A percentile compares a stretch with the other conserved stretches of the same genome.
Conservation (phyloP, 2,797 vertebrate genomes). For the Petrocephalus schoutedeni region DNA sequence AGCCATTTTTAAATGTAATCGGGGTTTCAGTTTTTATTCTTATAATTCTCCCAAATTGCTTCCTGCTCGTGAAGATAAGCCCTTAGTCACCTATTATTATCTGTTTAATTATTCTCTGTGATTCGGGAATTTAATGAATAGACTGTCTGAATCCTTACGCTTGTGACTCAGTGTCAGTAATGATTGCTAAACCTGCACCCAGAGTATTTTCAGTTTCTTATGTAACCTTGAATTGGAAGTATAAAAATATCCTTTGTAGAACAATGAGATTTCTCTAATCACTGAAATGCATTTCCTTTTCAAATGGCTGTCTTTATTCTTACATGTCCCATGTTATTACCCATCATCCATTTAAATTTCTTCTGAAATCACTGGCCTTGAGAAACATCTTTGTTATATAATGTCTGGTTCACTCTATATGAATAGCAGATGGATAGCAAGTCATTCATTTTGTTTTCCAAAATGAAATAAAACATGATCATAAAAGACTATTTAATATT, state of each 20-base stretch:
- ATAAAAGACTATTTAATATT: neutral
- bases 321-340: neutral
- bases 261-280: neutral
- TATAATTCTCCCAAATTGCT: neutral
- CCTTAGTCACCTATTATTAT: neutral
- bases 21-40: neutral
- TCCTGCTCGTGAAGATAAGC: neutral
- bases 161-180: neutral
- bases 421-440: neutral
- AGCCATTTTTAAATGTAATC: neutral
- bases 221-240: neutral
- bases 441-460: neutral
- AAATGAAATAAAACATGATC: neutral
- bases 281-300: neutral
- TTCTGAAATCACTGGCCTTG: neutral
- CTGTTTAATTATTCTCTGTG: constrained; percentile 2
- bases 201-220: neutral
- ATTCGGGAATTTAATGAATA: neutral
- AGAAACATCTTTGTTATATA: neutral
- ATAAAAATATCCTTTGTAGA: neutral
- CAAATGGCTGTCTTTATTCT: neutral
- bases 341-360: neutral
- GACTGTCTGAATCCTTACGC: neutral
- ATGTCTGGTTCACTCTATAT: neutral
- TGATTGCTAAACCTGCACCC: neutral